Percentiles rank a stretch among this genome's conserved stretches.
These are phyloP conservation scores for Psylliodes chrysocephalus DNA, from an alignment of 2,888 invertebrate genomes.

Conservation along the genomic window DNA sequence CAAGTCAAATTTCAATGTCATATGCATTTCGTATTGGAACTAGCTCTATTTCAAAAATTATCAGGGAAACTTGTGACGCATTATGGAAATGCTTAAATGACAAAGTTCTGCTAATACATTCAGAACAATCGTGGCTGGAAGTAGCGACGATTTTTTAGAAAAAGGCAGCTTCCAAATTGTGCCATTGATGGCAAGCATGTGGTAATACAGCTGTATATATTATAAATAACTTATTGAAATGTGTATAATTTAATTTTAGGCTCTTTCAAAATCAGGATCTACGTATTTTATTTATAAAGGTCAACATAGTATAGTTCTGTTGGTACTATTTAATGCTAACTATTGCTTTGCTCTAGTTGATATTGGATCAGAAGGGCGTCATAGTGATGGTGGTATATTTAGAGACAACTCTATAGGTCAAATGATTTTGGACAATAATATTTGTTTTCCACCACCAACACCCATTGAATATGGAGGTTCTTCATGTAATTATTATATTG, in stretches of 20 bases:
- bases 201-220: slow-evolving; percentile 29
- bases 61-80: slow-evolving; percentile 46
- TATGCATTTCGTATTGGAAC: slow-evolving; percentile 39
- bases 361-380: slow-evolving; percentile 48
- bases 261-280: slow-evolving; percentile 50
- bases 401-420: too few species aligned
- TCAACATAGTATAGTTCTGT: slow-evolving; percentile 51
- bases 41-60: slow-evolving; percentile 50
- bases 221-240: too few species aligned
- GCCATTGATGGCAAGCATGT: slow-evolving; percentile 55
- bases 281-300: slow-evolving; percentile 55
- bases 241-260: slow-evolving; percentile 38
- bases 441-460: not conserved
- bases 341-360: slow-evolving; percentile 53
- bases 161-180: slow-evolving; percentile 47
- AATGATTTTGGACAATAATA: too few species aligned
- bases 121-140: slow-evolving; percentile 47
- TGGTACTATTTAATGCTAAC: slow-evolving; percentile 52
- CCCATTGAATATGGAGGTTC: not conserved
- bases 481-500: not conserved
- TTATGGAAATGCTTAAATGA: slow-evolving; percentile 48
- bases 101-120: slow-evolving; percentile 40
- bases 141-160: slow-evolving; percentile 48
- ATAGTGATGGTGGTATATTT: too few species aligned
- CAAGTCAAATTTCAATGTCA: slow-evolving; percentile 28